Percentiles rank a stretch among this genome's conserved stretches.
Conservation (phyloP, 2,113 vertebrate genomes). For the Labrus mixtus region DNA sequence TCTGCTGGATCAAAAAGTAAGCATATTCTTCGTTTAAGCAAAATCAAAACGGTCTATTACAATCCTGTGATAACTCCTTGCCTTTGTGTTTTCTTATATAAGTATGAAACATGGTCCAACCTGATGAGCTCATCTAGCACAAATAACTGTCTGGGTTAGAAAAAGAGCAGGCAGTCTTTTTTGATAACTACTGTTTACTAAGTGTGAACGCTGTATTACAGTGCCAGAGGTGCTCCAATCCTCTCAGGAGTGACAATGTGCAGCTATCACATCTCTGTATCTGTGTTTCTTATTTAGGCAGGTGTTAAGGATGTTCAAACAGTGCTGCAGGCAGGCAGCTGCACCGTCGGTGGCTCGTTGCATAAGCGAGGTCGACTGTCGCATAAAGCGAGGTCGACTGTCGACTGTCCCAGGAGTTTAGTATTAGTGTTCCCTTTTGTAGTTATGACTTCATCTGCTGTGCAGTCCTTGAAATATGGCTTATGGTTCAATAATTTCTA, state of each 20-base stretch:
- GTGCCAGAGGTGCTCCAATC: constrained; percentile 22
- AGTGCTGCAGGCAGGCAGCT: constrained; percentile 3
- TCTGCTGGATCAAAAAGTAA: no score
- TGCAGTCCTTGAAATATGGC: constrained; percentile 45
- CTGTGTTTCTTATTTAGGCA: constrained; percentile 41
- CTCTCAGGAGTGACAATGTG: constrained; percentile 34
- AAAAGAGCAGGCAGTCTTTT: constrained; percentile 13
- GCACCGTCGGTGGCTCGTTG: background rate
- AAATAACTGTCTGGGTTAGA: constrained; percentile 31
- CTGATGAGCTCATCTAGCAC: constrained; percentile 56
- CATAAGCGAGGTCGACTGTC: constrained; percentile 44
- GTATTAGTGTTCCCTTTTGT: constrained; percentile 6
- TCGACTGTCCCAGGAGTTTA: background rate
- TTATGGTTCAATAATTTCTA: constrained; percentile 51
- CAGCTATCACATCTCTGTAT: constrained; percentile 35
- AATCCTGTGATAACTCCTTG: constrained; percentile 25
- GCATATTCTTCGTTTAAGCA: no score
- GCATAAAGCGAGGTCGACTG: constrained; percentile 29
- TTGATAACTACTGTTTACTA: constrained; percentile 38
- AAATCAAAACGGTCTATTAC: constrained; percentile 38
- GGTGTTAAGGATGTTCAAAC: constrained; percentile 48
- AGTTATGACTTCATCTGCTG: constrained; percentile 34
- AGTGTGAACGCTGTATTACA: constrained; percentile 34
- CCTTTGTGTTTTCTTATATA: constrained; percentile 49
- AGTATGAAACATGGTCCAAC: constrained; percentile 55